Evolutionary conservation across 1,140 invertebrate genomes (phyloP).

Genomic region (Zaprionus davidi): DNA sequence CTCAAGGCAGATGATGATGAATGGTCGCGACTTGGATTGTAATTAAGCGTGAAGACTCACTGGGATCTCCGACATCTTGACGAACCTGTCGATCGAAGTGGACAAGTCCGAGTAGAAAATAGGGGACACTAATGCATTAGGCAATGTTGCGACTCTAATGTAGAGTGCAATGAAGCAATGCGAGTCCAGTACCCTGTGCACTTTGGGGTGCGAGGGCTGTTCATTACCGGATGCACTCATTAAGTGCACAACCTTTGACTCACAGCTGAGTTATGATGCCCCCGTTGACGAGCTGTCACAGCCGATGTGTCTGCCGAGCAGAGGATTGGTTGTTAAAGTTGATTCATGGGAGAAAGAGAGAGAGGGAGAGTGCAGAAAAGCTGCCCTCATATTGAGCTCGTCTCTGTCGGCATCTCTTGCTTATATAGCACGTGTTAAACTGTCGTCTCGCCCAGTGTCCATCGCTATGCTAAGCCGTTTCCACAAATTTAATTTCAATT

Average conservation of each 20-base stretch:
- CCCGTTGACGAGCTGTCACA: conserved; percentile 76
- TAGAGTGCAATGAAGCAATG: conserved; percentile 82
- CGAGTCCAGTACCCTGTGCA: conserved; percentile 39
- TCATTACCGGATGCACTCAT: conserved; percentile 73
- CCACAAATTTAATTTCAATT: conserved; percentile 76
- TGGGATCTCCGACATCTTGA: conserved; percentile 55
- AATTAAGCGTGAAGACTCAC: conserved; percentile 76
- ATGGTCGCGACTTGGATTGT: conserved; percentile 41
- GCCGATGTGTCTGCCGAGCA: conserved; percentile 19
- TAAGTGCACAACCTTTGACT: conserved; percentile 69
- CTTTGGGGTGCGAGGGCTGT: neutral
- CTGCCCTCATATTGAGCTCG: conserved; percentile 49
- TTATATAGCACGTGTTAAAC: conserved; percentile 62
- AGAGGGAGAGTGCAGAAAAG: neutral
- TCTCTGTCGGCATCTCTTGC: neutral
- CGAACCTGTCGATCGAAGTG: conserved; percentile 33
- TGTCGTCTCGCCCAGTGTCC: conserved; percentile 4
- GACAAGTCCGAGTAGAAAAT: conserved; percentile 53
- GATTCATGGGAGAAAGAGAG: conserved; percentile 47
- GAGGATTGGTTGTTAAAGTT: conserved; percentile 55
- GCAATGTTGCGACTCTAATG: conserved; percentile 80
- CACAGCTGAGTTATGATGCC: conserved; percentile 72
- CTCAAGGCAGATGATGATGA: conserved; percentile 21
- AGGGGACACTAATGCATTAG: conserved; percentile 74
- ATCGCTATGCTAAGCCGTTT: conserved; percentile 56